Base-by-base conservation (phyloP, 2,888 invertebrate genomes). In the Stenoptilia bipunctidactyla region DNA sequence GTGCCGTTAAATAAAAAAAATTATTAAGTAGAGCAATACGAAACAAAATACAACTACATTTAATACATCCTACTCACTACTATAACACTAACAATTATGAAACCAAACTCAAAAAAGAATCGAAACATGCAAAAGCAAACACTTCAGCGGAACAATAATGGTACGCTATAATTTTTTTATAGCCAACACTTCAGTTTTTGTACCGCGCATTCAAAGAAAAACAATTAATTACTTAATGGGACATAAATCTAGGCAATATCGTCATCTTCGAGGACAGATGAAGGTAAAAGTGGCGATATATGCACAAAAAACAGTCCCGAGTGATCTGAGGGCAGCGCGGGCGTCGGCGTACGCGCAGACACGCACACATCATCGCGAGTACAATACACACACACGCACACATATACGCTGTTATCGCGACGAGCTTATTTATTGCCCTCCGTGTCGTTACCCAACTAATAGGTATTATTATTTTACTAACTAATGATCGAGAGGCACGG, bases 181-280 rank as follows among this genome's bases (percentile, higher is more conserved):
- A 14, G 34, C 34, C 5, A 13, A 14, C 34, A 13, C 34, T 14
- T 13, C 34, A 14, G 8, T 30, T 13, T 34, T 14, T 20, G 37
- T 34, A 34, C 20, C 38, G 14, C 27, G 34, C 27, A 43, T 36
- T 65, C 65, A 58, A 49, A 57, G 64, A 66, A 69, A 55, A 53
- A 53, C 55, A 53, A 66, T 67, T 65, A 65, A 67, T 66, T 51
- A 55, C 55, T 65, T 65, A 50, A 65, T 56, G 58, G 56, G 53
- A 53, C 45, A 60, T 60, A 57, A 53, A 58, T n/a, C n/a, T n/a
- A 62, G 40, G 40, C 20, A 41, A 43, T 44, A 45, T 46, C 42
- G 49, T 45, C 45, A 42, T 47, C 40, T 48, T 49, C 55, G 69
- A 59, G 52, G 72, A 74, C 51, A 60, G 73, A 75, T 58, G 67